Evolutionary conservation across 2,888 invertebrate genomes (phyloP), one percentile per base, ranked within the genome.

Genomic region (Abscondita cerata): DNA sequence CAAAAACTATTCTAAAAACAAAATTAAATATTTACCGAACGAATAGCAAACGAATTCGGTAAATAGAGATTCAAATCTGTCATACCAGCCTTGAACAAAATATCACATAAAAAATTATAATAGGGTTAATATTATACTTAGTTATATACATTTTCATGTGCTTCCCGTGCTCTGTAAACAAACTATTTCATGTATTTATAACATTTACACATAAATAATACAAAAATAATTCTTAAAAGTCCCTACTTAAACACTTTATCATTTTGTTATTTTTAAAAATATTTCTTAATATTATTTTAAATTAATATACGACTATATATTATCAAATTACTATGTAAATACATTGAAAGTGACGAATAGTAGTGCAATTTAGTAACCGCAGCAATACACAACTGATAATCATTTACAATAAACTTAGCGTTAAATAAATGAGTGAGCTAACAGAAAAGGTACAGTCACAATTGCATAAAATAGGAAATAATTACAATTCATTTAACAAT

Each of bases 401-500:
- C n/a, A n/a, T n/a, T n/a, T n/a, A n/a, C n/a, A n/a, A n/a, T n/a
- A n/a, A n/a, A n/a, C n/a, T n/a, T n/a, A n/a, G n/a, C n/a, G n/a
- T n/a, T n/a, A n/a, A n/a, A n/a, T n/a, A n/a, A n/a, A n/a, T n/a
- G n/a, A n/a, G n/a, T n/a, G n/a, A n/a, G n/a, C n/a, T n/a, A n/a
- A n/a, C n/a, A n/a, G n/a, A n/a, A n/a, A n/a, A n/a, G n/a, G n/a
- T n/a, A n/a, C n/a, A n/a, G n/a, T 13, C 38, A 38, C n/a, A 2
- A 38, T 4, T 38, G 4, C 13, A 33, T 15, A 48, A 48, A 48
- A 25, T 13, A 20, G n/a, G 31, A 48, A 9, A 11, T 13, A 48
- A 13, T 52, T 25, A 52, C 20, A 52, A 40, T 36, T 18, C 33
- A 3, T 40, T 16, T 40, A 58, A 48, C 36, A 57, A 57, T 91